Percentiles rank a stretch among this genome's conserved stretches.
phyloP scores from a whole-genome alignment of 2,888 invertebrate genomes.

The Cosmia pyralina region DNA sequence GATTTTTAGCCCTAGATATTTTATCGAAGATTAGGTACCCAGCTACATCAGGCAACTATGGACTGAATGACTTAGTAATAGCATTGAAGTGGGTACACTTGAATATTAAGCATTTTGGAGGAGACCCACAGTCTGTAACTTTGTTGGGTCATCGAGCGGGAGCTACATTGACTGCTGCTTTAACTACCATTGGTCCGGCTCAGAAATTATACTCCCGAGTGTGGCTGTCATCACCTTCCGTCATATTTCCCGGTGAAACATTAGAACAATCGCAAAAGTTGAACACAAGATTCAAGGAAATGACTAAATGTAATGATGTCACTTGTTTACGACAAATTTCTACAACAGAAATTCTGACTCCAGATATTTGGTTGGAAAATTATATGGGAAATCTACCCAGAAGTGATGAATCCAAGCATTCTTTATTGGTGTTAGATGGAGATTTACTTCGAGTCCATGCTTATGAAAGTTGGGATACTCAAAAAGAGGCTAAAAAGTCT shows the following conservation, averaged over 20 bases:
- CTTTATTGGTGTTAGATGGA: slow-evolving; percentile 95
- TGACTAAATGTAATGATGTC: slow-evolving; percentile 89
- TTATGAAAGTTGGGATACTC: slow-evolving; percentile 91
- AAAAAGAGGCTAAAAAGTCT: slow-evolving; percentile 79
- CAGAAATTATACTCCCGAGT: slow-evolving; percentile 93
- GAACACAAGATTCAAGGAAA: slow-evolving; percentile 91
- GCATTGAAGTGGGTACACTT: slow-evolving; percentile 95
- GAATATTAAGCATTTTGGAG: slow-evolving; percentile 96
- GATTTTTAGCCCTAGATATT: slow-evolving; percentile 94
- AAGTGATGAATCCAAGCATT: slow-evolving; percentile 91
- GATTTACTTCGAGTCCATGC: slow-evolving; percentile 92
- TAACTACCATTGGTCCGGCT: slow-evolving; percentile 91
- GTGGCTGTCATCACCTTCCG: slow-evolving; percentile 95
- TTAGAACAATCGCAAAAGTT: slow-evolving; percentile 91
- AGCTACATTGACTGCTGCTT: slow-evolving; percentile 94
- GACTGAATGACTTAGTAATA: slow-evolving; percentile 94
- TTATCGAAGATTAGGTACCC: slow-evolving; percentile 93
- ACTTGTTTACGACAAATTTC: slow-evolving; percentile 90
- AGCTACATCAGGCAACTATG: slow-evolving; percentile 95
- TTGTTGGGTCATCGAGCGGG: slow-evolving; percentile 96
- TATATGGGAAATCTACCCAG: slow-evolving; percentile 91
- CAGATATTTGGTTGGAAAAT: slow-evolving; percentile 92
- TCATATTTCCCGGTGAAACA: slow-evolving; percentile 92
- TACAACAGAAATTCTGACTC: slow-evolving; percentile 91
- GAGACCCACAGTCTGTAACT: slow-evolving; percentile 94